phyloP scores from a whole-genome alignment of 1,140 invertebrate species.

The Diachasma alloeum region DNA sequence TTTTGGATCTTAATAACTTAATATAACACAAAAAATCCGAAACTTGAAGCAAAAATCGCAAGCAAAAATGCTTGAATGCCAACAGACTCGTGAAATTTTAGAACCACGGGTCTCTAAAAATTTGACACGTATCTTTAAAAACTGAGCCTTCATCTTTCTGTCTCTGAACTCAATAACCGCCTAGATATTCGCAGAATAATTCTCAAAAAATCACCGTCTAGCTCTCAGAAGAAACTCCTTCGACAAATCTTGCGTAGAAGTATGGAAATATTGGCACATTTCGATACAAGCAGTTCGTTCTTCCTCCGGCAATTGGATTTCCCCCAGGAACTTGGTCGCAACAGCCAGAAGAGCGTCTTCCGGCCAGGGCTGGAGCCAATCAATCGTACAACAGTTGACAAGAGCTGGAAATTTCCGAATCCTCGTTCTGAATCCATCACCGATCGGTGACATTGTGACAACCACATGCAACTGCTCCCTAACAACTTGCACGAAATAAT shows the following conservation, averaged over 20 bases:
- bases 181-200: no score
- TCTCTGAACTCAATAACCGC: neutral
- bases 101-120: no score
- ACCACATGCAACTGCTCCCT: constrained; percentile 92
- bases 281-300: constrained; percentile 78
- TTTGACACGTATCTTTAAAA: no score
- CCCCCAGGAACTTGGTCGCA: constrained; percentile 84
- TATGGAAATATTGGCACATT: constrained; percentile 93
- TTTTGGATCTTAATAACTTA: no score
- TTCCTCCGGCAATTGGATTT: constrained; percentile 78
- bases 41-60: no score
- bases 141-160: no score
- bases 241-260: constrained; percentile 82
- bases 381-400: constrained; percentile 96
- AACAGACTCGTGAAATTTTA: no score
- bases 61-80: no score
- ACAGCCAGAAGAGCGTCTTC: constrained; percentile 94
- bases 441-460: constrained; percentile 92
- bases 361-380: constrained; percentile 97
- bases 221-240: constrained; percentile 74
- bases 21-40: no score
- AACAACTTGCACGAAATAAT: constrained; percentile 89
- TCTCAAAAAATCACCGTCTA: constrained; percentile 59
- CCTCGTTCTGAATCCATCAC: constrained; percentile 81
- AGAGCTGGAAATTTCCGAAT: constrained; percentile 93